These are phyloP conservation scores for Drosophila pandora DNA, from an alignment of 1,140 invertebrate genomes.

Conservation along the genomic window DNA sequence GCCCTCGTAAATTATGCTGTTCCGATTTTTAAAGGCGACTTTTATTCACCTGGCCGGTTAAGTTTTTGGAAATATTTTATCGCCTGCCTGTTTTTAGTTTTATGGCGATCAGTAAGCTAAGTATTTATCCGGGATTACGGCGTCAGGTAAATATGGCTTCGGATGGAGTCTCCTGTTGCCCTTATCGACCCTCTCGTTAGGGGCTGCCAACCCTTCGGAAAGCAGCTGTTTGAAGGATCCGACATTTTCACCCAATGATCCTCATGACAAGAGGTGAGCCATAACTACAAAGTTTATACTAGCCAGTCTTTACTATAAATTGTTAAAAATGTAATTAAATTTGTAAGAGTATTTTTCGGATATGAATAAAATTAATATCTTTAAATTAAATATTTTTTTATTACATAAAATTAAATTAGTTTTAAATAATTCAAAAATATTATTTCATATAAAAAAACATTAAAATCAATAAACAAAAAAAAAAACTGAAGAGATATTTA, in stretches of 20 bases:
- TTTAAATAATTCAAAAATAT: no score
- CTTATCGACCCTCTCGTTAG: conserved; percentile 5
- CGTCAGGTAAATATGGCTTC: conserved; percentile 32
- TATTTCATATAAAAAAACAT: no score
- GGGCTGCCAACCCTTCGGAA: conserved; percentile 19
- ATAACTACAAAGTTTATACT: no score
- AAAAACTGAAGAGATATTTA: no score
- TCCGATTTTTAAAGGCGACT: not conserved
- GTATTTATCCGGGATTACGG: conserved; percentile 26
- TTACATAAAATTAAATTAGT: no score
- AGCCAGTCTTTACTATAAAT: no score
- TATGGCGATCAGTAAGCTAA: conserved; percentile 31
- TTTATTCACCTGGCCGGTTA: conserved; percentile 32
- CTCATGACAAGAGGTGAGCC: no score
- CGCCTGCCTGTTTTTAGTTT: conserved; percentile 17
- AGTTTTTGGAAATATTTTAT: conserved; percentile 19
- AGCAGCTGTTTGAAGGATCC: conserved; percentile 16
- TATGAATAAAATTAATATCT: no score
- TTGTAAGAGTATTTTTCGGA: no score
- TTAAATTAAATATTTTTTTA: no score
- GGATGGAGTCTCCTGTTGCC: conserved; percentile 15
- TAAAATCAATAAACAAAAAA: no score
- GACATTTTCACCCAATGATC: conserved; percentile 7
- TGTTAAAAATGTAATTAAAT: no score
- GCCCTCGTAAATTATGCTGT: conserved; percentile 5